These are phyloP conservation scores for Danio albolineatus DNA, from an alignment of 2,797 vertebrate genomes.

Conservation along the genomic window DNA sequence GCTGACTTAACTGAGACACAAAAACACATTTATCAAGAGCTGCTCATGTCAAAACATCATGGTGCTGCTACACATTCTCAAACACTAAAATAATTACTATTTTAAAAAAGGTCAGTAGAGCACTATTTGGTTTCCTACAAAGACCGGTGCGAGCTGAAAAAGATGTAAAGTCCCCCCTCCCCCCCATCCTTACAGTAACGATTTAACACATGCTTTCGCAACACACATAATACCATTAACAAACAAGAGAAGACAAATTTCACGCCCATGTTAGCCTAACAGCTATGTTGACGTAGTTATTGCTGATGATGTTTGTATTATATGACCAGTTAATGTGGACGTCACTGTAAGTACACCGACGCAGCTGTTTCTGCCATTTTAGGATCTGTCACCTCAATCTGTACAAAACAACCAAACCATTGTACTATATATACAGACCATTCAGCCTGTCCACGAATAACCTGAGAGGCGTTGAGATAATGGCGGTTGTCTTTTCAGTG, in stretches of 20 bases:
- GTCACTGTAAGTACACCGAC: neutral
- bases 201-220: neutral
- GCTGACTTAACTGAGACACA: too few species aligned
- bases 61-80: too few species aligned
- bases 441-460: neutral
- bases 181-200: too few species aligned
- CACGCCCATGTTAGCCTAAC: slow-evolving; percentile 34
- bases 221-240: neutral
- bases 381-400: neutral
- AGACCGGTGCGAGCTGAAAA: too few species aligned
- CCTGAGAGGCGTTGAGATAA: neutral
- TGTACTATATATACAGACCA: neutral
- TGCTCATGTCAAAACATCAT: too few species aligned
- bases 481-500: neutral
- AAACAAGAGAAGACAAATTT: slow-evolving; percentile 29
- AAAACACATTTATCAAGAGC: too few species aligned
- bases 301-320: neutral
- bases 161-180: too few species aligned
- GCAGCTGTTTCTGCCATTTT: neutral
- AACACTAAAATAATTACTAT: too few species aligned
- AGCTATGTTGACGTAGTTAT: neutral
- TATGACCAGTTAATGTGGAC: neutral
- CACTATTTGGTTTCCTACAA: too few species aligned
- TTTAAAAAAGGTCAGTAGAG: too few species aligned
- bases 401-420: neutral